Evolutionary conservation across 2,888 invertebrate species (phyloP).

Genomic region (Drosophila glabriapex): DNA sequence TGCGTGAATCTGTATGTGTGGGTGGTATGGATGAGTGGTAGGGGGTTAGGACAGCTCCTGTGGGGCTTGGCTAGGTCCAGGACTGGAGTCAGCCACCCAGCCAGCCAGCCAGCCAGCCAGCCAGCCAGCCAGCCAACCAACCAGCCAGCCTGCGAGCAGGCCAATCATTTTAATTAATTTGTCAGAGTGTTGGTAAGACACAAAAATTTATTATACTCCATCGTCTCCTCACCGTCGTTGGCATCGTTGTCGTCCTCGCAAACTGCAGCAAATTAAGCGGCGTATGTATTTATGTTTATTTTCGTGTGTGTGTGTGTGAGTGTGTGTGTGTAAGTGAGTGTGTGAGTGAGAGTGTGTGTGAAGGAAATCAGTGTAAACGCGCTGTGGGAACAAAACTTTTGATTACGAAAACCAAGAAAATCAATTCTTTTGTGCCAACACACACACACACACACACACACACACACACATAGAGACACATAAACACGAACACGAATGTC

Average conservation of each 20-base stretch:
- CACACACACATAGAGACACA: not conserved
- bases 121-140: conserved; percentile 60
- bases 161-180: conserved; percentile 84
- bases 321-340: not conserved
- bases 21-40: not conserved
- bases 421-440: conserved; percentile 54
- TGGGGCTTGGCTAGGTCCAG: conserved; percentile 22
- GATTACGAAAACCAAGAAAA: conserved; percentile 78
- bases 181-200: conserved; percentile 82
- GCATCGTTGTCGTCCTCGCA: conserved; percentile 33
- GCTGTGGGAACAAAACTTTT: conserved; percentile 75
- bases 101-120: conserved; percentile 32
- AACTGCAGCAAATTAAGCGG: conserved; percentile 72
- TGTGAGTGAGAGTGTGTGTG: conserved; percentile 25
- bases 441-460: conserved; percentile 11
- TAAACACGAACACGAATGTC: not conserved
- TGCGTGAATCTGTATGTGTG: conserved; percentile 26
- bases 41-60: conserved; percentile 19
- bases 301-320: conserved; percentile 25
- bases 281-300: conserved; percentile 1
- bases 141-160: conserved; percentile 57
- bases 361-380: conserved; percentile 71
- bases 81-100: conserved; percentile 15
- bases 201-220: conserved; percentile 79
- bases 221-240: conserved; percentile 43